Evolutionary conservation across 2,888 invertebrate species (phyloP).

Genomic region (Syritta pipiens): DNA sequence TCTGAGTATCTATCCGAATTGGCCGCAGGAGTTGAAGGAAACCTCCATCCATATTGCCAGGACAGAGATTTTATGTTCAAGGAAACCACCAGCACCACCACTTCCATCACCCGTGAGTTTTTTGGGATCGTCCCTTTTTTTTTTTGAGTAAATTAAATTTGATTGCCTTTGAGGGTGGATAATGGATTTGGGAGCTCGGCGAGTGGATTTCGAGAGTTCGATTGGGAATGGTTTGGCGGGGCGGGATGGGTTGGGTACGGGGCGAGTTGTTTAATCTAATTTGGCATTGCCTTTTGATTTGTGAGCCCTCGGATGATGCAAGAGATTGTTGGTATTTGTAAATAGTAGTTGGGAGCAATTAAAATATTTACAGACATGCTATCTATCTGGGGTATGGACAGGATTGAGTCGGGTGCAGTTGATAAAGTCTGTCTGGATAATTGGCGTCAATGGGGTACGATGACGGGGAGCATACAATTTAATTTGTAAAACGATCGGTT

Average conservation of each 20-base stretch:
- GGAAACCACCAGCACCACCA: slow-evolving; percentile 10
- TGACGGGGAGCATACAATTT: too few relatives aligned
- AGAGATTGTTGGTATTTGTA: background rate
- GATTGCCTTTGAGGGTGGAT: slow-evolving; percentile 18
- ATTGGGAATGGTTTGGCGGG: background rate
- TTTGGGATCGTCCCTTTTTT: background rate
- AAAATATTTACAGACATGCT: too few relatives aligned
- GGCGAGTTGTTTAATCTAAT: background rate
- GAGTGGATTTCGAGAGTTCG: background rate
- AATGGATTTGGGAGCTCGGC: background rate
- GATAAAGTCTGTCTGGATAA: too few relatives aligned
- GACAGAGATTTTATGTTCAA: slow-evolving; percentile 15
- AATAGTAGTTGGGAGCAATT: background rate
- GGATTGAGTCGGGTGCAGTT: too few relatives aligned
- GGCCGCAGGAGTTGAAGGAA: too few relatives aligned
- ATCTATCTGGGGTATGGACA: too few relatives aligned
- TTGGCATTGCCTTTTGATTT: slow-evolving; percentile 3
- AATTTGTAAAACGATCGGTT: too few relatives aligned
- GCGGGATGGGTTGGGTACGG: too few relatives aligned
- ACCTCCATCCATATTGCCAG: too few relatives aligned
- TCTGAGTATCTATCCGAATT: too few relatives aligned
- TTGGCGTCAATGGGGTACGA: too few relatives aligned
- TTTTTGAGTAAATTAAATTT: slow-evolving; percentile 1
- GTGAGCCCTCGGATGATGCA: background rate
- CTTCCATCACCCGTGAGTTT: slow-evolving; percentile 9